These are phyloP conservation scores for Odontocolon sp. DNA, from an alignment of 2,888 invertebrate species.

Conservation along the genomic window DNA sequence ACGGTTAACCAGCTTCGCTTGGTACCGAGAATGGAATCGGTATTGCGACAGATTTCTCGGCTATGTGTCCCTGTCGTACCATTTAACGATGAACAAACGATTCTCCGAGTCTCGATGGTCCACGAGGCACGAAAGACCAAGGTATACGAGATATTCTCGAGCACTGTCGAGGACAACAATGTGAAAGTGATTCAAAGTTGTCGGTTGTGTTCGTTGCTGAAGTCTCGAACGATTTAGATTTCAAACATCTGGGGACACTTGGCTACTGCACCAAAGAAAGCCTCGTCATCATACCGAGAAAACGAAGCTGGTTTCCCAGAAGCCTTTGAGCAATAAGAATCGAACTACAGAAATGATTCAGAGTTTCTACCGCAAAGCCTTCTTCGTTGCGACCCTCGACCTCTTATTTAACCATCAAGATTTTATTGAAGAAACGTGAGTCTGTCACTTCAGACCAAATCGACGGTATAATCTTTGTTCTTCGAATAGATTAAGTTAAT, in stretches of 20 bases:
- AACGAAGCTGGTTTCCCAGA: constrained; percentile 50
- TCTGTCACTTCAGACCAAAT: no score
- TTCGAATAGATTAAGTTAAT: no score
- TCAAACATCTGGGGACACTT: constrained; percentile 48
- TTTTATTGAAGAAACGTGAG: no score
- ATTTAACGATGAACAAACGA: constrained; percentile 15
- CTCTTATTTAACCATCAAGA: neutral
- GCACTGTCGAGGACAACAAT: constrained; percentile 57
- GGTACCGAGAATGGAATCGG: constrained; percentile 36
- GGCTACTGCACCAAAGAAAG: constrained; percentile 35
- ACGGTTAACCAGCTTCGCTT: constrained; percentile 66
- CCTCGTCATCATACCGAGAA: constrained; percentile 59
- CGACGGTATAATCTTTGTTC: no score
- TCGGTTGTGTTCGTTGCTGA: neutral
- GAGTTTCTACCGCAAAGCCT: no score
- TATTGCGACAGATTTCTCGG: constrained; percentile 28
- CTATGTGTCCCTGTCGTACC: neutral
- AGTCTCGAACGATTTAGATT: neutral
- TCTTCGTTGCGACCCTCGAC: neutral
- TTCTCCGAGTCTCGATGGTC: neutral
- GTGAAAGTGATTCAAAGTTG: constrained; percentile 62
- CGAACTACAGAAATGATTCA: no score
- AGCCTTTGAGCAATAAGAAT: neutral
- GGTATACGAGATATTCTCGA: constrained; percentile 9
- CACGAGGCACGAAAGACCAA: neutral